Evolutionary conservation across 2,113 vertebrate species (phyloP).

Genomic region (Amia ocellicauda): DNA sequence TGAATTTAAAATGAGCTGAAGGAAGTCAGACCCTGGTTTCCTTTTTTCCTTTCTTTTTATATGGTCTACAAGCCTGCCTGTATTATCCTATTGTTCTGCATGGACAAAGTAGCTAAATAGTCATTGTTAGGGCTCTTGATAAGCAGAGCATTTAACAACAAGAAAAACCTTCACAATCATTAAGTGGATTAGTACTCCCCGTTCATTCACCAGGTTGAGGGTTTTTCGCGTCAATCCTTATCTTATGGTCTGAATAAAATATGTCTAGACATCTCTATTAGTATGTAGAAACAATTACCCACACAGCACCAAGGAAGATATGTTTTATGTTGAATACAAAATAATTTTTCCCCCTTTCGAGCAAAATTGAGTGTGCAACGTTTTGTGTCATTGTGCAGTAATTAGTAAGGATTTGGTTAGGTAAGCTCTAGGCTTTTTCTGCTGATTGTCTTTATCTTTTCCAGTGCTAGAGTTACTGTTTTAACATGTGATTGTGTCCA

Average conservation of each 20-base stretch:
- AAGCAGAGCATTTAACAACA: constrained; percentile 49
- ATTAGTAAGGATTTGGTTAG: too few species aligned
- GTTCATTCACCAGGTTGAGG: constrained; percentile 42
- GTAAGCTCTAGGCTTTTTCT: too few species aligned
- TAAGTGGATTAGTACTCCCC: constrained; percentile 54
- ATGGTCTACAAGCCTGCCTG: constrained; percentile 38
- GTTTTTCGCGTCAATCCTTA: constrained; percentile 50
- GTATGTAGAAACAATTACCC: constrained; percentile 34
- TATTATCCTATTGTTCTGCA: constrained; percentile 51
- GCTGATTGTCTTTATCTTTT: too few species aligned
- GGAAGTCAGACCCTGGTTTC: too few species aligned
- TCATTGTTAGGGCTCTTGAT: constrained; percentile 53
- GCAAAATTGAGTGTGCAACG: not conserved
- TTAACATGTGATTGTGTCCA: too few species aligned
- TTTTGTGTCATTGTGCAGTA: not conserved
- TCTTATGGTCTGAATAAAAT: constrained; percentile 57
- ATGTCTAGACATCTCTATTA: constrained; percentile 69
- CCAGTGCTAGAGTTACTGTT: too few species aligned
- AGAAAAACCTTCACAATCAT: constrained; percentile 38
- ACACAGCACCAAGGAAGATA: not conserved
- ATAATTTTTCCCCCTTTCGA: not conserved
- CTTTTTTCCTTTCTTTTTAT: constrained; percentile 34
- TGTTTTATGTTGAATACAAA: constrained; percentile 18
- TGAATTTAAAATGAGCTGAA: constrained; percentile 38
- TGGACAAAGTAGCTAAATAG: constrained; percentile 58